Evolutionary conservation across 30 jellyfish, hydroid and myxozoan species (phyloP), one percentile per base, ranked within the genome.

Genomic region (Hydractinia symbiolongicarpus): DNA sequence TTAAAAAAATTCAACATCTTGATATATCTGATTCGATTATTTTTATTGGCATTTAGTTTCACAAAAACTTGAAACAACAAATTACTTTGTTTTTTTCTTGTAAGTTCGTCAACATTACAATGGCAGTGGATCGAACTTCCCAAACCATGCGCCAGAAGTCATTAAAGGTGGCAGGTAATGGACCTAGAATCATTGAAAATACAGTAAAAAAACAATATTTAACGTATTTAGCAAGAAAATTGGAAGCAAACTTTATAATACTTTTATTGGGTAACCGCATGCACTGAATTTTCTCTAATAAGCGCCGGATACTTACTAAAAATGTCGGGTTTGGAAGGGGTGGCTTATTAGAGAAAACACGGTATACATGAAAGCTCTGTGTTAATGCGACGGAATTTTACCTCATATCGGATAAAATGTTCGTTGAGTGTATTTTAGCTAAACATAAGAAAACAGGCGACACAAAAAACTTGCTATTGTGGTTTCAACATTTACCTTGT

Each of bases 91-190:
- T 90, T 66, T 90, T 90, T 66, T 90, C 97, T 66, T 85, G 94
- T 66, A 90, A 78, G 72, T 90, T 90, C 4, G 97, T 90, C 84
- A 90, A 81, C 97, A 90, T 90, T 66, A 90, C 95, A 11, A 90
- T 78, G 52, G 82, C 86, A 60, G 83, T 85, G 15, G 97, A 66
- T 58, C 94, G 86, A 9, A 86, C 89, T 73, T 86, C 96, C 97
- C 97, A 90, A 8, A 90, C 82, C 96, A 86, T 90, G 58, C 97
- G 84, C 97, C 97, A 90, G 69, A 90, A 90, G 74, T 90, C 97
- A 66, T 86, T 86, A 79, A 90, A 90, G 5, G 97, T 90, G 17
- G 84, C 88, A 44, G 97, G 97, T 9, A 90, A 83, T 30, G 97
- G 97, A 20, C 97, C 97, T 90, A 55, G 57, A 55, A 71, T 30